Base-by-base conservation (phyloP, 2,888 invertebrate species). In the Galeopsomyia nigrocyanea region DNA sequence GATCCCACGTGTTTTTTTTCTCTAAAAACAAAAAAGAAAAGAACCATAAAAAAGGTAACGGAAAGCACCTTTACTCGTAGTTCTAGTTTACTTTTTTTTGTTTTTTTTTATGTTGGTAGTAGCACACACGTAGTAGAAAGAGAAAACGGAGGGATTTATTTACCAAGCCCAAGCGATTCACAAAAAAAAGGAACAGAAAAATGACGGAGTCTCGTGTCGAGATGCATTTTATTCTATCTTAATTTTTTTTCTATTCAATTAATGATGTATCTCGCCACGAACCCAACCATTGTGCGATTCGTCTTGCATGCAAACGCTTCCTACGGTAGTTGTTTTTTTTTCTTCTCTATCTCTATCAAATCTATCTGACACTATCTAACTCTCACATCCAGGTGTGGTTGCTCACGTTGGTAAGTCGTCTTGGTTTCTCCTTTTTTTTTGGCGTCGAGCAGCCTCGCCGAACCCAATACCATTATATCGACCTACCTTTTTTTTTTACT, bases 241-340 rank as follows among this genome's bases (percentile, higher is more conserved):
- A 5, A 17, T 0, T 19, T 53, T 53, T 10, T 17, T 10, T 53
- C 6, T 53, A 53, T 10, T 17, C 13, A 17, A 7, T 19, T 53
- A 47, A 5, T 22, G 1, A n/a, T 63, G 60, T 55, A 57, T 70
- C 75, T 70, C 62, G 67, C 47, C 69, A 49, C 60, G 68, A 69
- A 75, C 73, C 70, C 73, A 65, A 70, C 62, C 82, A 81, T 83
- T 83, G 82, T 82, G 83, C 82, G 78, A 78, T 82, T 85, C 82
- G 84, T 84, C 84, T 86, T 86, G 86, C 86, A 86, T 86, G 86
- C 81, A 78, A 26, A 84, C 78, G 86, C 86, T 86, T 86, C 85
- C 85, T 85, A 72, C 86, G 85, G 85, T 86, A 86, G 86, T 86
- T 81, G 83, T 75, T 76, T 74, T 63, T 70, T 70, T 72, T 71